phyloP scores from a whole-genome alignment of 2,797 vertebrate genomes.

The Hippopotamyrus pictus region DNA sequence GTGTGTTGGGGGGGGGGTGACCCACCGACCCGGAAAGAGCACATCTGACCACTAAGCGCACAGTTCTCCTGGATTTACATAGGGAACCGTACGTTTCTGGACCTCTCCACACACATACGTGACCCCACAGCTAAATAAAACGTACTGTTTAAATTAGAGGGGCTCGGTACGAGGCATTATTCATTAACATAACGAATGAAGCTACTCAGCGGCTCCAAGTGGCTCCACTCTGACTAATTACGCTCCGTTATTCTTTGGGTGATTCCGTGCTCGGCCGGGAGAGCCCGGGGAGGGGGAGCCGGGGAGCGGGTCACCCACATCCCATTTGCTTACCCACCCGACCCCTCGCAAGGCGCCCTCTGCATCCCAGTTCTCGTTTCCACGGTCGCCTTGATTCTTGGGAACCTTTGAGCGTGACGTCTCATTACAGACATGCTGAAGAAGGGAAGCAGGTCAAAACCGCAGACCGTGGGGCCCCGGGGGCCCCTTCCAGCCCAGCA shows the following conservation, averaged over 20 bases:
- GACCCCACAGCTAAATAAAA: background rate
- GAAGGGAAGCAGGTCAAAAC: background rate
- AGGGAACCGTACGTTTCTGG: background rate
- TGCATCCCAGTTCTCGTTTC: background rate
- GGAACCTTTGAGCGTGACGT: background rate
- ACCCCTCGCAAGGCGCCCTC: background rate
- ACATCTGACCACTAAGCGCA: background rate
- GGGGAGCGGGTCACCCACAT: background rate
- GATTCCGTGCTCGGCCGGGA: background rate
- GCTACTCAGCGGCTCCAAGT: background rate
- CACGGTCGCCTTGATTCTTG: background rate
- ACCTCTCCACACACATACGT: background rate
- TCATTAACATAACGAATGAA: background rate
- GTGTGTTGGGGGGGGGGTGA: background rate
- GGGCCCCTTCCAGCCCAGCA: background rate
- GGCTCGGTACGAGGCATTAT: background rate
- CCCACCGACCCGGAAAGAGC: background rate
- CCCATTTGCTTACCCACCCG: background rate
- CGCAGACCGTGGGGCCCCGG: background rate
- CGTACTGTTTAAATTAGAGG: background rate
- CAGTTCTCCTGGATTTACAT: background rate
- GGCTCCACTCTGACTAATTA: conserved; percentile 6
- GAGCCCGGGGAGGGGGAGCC: background rate
- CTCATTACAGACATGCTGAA: background rate
- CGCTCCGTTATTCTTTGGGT: background rate